Evolutionary conservation across 1,140 invertebrate species (phyloP).

Genomic region (Saxidomus purpurata): DNA sequence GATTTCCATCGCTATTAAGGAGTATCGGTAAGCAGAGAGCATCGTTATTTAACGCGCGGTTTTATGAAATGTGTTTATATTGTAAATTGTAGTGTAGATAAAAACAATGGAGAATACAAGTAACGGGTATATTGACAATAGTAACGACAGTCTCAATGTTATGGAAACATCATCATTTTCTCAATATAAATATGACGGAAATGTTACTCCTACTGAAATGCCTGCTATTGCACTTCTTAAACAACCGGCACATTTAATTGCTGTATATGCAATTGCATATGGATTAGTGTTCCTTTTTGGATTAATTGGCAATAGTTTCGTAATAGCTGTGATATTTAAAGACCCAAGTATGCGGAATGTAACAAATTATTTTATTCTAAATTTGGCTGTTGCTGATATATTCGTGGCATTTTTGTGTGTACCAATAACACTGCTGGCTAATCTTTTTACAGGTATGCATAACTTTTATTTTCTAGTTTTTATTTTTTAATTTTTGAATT

Average conservation of each 20-base stretch:
- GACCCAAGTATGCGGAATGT: conserved; percentile 95
- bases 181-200: conserved; percentile 11
- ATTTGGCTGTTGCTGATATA: conserved; percentile 97
- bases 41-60: no score
- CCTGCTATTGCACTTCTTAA: background rate
- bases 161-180: background rate
- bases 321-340: conserved; percentile 94
- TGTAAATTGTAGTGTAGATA: no score
- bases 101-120: no score
- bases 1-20: no score
- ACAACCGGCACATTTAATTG: conserved; percentile 50
- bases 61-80: no score
- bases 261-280: conserved; percentile 45
- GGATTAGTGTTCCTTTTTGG: conserved; percentile 55
- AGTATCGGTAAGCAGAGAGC: no score
- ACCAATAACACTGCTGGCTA: conserved; percentile 49
- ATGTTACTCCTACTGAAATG: conserved; percentile 9
- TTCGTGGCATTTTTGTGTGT: conserved; percentile 93
- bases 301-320: conserved; percentile 93
- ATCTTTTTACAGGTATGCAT: conserved; percentile 42
- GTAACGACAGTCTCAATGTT: no score
- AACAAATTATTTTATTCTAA: conserved; percentile 98
- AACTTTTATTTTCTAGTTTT: background rate
- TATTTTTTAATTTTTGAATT: no score
- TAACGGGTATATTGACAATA: no score